These are phyloP conservation scores for Drosophila lini DNA, from an alignment of 1,140 invertebrate species.

Conservation along the genomic window DNA sequence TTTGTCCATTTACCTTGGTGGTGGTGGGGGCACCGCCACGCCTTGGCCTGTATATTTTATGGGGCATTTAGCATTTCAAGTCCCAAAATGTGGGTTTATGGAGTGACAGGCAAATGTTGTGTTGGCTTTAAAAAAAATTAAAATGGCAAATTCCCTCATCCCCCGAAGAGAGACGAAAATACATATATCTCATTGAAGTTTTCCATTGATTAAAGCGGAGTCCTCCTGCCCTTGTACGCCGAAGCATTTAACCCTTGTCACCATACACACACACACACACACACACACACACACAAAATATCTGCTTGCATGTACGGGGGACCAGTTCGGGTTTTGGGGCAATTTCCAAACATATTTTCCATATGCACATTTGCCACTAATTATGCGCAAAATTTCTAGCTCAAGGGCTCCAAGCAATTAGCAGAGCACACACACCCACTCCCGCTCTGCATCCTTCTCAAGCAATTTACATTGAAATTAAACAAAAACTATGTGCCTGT, in stretches of 20 bases:
- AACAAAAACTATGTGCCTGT: constrained; percentile 70
- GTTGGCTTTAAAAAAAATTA: constrained; percentile 16
- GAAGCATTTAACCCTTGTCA: constrained; percentile 16
- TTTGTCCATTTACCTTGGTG: constrained; percentile 51
- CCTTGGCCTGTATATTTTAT: constrained; percentile 62
- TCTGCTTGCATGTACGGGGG: background rate
- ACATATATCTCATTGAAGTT: constrained; percentile 1
- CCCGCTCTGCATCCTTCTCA: constrained; percentile 43
- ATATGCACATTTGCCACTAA: constrained; percentile 80
- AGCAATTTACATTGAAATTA: constrained; percentile 82
- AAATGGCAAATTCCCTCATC: constrained; percentile 1
- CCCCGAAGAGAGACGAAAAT: background rate
- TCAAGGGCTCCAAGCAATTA: constrained; percentile 80
- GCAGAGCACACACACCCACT: constrained; percentile 44
- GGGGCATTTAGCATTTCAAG: constrained; percentile 62
- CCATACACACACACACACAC: too few species aligned
- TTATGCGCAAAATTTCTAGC: constrained; percentile 82
- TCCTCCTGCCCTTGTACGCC: background rate
- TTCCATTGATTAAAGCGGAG: constrained; percentile 14
- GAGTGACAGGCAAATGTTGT: constrained; percentile 51
- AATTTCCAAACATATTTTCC: constrained; percentile 66
- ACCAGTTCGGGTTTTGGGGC: constrained; percentile 28
- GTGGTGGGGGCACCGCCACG: background rate
- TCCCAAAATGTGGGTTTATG: constrained; percentile 66
- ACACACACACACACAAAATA: constrained; percentile 1